phyloP scores from a whole-genome alignment of 2,113 vertebrate genomes.

The Alectura lathami region DNA sequence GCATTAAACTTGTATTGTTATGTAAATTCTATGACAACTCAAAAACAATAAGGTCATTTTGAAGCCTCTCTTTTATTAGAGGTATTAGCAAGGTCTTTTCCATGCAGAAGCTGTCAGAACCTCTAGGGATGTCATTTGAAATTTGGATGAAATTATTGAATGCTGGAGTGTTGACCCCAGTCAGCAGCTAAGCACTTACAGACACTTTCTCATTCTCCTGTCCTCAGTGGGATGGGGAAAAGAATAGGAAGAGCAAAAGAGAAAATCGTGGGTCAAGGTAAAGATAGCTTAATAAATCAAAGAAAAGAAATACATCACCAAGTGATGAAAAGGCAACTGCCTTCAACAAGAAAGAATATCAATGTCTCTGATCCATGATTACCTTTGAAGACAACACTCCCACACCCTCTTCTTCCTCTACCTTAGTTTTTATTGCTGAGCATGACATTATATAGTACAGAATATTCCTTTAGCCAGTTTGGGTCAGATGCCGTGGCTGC shows the following conservation, averaged over 20 bases:
- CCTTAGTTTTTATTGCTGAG: neutral
- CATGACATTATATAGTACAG: neutral
- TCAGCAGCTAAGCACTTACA: neutral
- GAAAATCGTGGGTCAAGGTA: neutral
- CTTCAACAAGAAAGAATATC: neutral
- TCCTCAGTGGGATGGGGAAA: neutral
- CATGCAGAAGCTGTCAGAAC: neutral
- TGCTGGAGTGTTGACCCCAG: neutral
- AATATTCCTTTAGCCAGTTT: neutral
- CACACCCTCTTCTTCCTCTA: fast-evolving
- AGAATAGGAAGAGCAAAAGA: neutral
- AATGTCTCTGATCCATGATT: neutral
- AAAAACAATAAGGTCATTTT: neutral
- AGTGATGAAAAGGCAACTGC: neutral
- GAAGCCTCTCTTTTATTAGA: neutral
- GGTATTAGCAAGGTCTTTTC: neutral
- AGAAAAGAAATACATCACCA: neutral
- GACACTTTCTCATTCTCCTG: neutral
- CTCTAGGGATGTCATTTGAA: neutral
- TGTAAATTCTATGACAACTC: neutral
- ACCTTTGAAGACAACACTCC: neutral
- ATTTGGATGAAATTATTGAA: neutral
- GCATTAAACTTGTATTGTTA: neutral
- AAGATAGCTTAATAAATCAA: neutral
- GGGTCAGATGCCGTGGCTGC: neutral